Base-by-base conservation (phyloP, 2,113 vertebrate species). In the Arenaria interpres region DNA sequence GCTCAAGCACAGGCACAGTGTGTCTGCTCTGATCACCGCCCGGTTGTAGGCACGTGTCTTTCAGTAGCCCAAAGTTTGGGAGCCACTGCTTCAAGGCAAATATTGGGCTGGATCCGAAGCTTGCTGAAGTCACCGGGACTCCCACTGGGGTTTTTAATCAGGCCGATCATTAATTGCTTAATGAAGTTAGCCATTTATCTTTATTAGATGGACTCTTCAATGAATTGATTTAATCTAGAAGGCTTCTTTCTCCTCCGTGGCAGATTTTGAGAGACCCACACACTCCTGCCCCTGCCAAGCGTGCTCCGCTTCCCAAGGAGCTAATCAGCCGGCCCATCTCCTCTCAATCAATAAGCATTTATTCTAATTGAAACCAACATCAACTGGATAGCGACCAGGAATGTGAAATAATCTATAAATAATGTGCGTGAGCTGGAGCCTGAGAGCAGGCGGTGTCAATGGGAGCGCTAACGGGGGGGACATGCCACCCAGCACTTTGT, bases 291-390 rank as follows among this genome's bases (percentile, higher is more conserved):
- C n/a, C 66, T 41, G 73, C 80, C 85, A 76, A 12, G n/a, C 16
- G 6, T 87, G 73, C 88, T 81, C 46, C 4, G 27, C 91, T 93
- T 97, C 84, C 94, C 72, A 53, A 93, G 84, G 75, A 93, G 88
- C 80, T 90, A 77, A 96, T 94, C 89, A 92, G 89, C 79, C 5
- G 1, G 79, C 73, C 88, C 84, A 79, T 92, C 89, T 82, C 94
- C 84, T 48, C 81, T 89, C 92, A 93, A 62, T 97, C 94, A 96
- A 95, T 96, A 96, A 87, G 51, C 91, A 69, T 92, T 97, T 96
- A 92, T 95, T 89, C 90, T 96, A 97, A 97, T 93, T 97, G 96
- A 97, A 97, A 75, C 85, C 92, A 85, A 56, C 96, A 88, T 91
- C 32, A 14, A 84, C 89, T 96, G 93, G 88, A 90, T 83, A 54